Conservation (phyloP, 2,797 vertebrate species). For the Zalophus californianus region DNA sequence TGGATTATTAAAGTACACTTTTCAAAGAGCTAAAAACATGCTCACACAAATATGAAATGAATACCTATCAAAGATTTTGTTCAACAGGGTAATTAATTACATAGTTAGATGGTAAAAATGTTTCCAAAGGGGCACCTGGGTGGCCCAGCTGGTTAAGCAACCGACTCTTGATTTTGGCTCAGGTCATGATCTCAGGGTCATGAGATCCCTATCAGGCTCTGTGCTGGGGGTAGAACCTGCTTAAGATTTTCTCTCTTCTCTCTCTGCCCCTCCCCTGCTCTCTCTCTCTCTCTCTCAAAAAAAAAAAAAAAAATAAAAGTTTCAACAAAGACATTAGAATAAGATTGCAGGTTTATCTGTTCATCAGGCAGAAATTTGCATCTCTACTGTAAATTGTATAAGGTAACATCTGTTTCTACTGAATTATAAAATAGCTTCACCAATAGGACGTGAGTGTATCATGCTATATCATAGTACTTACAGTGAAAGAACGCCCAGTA, state of each 20-base stretch:
- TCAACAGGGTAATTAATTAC: not conserved
- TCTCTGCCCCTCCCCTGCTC: not conserved
- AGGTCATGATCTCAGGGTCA: not conserved
- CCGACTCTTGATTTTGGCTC: not conserved
- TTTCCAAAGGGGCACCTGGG: not conserved
- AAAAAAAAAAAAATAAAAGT: not conserved
- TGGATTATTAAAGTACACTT: not conserved
- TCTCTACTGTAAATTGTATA: not conserved
- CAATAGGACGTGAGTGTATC: not conserved
- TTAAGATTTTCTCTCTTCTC: not conserved
- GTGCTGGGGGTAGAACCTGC: not conserved
- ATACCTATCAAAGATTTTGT: not conserved
- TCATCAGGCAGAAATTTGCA: not conserved
- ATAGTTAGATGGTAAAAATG: not conserved
- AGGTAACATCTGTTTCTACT: not conserved
- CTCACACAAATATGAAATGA: not conserved
- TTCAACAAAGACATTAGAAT: conserved; percentile 20
- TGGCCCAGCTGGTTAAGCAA: not conserved
- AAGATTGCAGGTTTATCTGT: not conserved
- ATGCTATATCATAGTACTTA: not conserved
- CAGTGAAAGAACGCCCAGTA: not conserved
- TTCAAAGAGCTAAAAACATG: not conserved
- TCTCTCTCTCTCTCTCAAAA: not conserved
- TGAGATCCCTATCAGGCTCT: not conserved
- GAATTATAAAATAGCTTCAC: not conserved